Conservation (phyloP, 1,140 invertebrate species). For the Harpegnathos saltator region DNA sequence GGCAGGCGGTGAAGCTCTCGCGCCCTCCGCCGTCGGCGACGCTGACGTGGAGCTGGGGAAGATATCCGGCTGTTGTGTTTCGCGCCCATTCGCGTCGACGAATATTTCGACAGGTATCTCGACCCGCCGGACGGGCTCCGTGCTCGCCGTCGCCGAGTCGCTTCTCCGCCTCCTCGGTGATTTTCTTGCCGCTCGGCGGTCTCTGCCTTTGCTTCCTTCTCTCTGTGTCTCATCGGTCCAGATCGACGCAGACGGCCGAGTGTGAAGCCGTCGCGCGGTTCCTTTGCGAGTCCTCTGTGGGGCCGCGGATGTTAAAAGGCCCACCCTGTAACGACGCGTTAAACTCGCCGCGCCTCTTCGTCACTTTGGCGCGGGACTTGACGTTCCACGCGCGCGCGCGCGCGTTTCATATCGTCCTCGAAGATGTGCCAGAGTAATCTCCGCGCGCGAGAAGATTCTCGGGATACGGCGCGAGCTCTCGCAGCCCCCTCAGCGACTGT, state of each 20-base stretch:
- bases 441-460: conserved; percentile 15
- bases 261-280: conserved; percentile 47
- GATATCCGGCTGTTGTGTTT: conserved; percentile 6
- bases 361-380: neutral
- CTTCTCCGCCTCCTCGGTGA: neutral
- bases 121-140: too few species aligned
- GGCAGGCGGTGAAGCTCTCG: conserved; percentile 4
- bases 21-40: conserved; percentile 1
- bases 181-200: too few species aligned
- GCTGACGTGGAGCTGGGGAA: conserved; percentile 56
- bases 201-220: too few species aligned
- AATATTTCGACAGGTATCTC: conserved; percentile 65
- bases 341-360: neutral
- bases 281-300: conserved; percentile 45
- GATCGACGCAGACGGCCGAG: conserved; percentile 63
- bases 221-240: conserved; percentile 73
- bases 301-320: conserved; percentile 47
- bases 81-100: conserved; percentile 44
- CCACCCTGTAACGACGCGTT: conserved; percentile 21
- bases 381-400: neutral
- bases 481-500: neutral
- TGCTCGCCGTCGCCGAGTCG: too few species aligned
- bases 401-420: too few species aligned
- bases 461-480: neutral
- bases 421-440: conserved; percentile 27